phyloP scores from a whole-genome alignment of 2,888 invertebrate species.

The Platynereis dumerilii region DNA sequence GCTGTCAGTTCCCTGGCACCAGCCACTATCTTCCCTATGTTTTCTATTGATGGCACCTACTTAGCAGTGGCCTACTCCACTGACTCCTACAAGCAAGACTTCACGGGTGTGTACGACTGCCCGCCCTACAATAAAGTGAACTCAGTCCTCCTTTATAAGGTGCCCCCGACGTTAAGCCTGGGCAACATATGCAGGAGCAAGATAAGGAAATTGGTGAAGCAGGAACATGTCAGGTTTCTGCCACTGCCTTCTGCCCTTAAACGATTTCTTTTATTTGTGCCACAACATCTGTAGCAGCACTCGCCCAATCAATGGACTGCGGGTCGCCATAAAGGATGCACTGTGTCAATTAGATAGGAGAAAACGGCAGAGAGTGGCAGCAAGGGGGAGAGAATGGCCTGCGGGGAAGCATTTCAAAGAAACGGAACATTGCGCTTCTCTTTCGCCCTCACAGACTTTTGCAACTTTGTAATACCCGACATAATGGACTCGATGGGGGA shows the following conservation, averaged over 20 bases:
- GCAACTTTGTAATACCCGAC: too few species aligned
- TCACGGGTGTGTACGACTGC: conserved; percentile 1
- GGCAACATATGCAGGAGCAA: conserved; percentile 14
- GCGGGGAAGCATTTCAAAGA: too few species aligned
- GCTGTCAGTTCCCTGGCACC: conserved; percentile 10
- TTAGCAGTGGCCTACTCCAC: neutral
- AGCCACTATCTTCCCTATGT: conserved; percentile 18
- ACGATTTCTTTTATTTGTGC: conserved; percentile 16
- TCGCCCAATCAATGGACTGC: too few species aligned
- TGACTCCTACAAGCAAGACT: conserved; percentile 5
- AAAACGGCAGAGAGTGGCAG: too few species aligned
- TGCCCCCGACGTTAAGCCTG: conserved; percentile 16
- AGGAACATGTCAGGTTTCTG: conserved; percentile 1
- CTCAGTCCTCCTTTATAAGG: conserved; percentile 16
- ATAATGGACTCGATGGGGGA: too few species aligned
- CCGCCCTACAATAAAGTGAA: conserved; percentile 2
- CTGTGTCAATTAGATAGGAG: too few species aligned
- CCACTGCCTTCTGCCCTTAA: conserved; percentile 17
- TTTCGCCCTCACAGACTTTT: too few species aligned
- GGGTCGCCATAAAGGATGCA: too few species aligned
- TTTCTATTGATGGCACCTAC: conserved; percentile 9
- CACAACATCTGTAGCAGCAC: neutral
- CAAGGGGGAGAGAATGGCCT: too few species aligned
- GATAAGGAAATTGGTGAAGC: conserved; percentile 8
- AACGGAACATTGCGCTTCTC: too few species aligned